phyloP scores from a whole-genome alignment of 1,140 invertebrate genomes.

The Bombus polaris region DNA sequence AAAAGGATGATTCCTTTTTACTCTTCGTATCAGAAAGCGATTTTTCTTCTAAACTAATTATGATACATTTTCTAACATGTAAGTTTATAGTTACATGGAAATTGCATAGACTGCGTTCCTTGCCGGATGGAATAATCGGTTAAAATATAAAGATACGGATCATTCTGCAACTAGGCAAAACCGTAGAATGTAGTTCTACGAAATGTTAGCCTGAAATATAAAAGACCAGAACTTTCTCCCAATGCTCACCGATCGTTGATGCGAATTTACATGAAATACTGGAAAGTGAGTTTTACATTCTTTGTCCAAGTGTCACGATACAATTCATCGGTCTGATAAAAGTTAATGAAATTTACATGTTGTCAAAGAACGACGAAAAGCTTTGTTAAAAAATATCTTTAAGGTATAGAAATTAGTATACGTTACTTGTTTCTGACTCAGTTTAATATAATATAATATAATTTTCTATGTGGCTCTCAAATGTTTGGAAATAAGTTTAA shows the following conservation, averaged over 20 bases:
- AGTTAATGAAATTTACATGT: neutral
- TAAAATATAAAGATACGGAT: neutral
- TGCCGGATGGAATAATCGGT: neutral
- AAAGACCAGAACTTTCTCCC: conserved; percentile 39
- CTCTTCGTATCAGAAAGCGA: neutral
- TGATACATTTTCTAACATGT: neutral
- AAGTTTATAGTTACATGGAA: conserved; percentile 11
- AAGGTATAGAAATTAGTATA: neutral
- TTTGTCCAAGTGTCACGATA: neutral
- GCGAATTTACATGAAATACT: conserved; percentile 36
- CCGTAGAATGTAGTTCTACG: conserved; percentile 28
- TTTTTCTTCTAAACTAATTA: neutral
- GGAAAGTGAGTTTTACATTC: conserved; percentile 31
- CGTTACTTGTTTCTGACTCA: neutral
- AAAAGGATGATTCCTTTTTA: neutral
- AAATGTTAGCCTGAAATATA: conserved; percentile 22
- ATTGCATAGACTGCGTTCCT: conserved; percentile 10
- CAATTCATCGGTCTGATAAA: neutral
- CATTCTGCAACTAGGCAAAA: conserved; percentile 9
- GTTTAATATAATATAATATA: neutral
- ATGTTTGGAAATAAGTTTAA: neutral
- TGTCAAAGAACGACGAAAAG: neutral
- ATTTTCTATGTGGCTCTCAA: neutral
- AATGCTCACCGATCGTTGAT: neutral
- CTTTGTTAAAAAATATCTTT: neutral